These are phyloP conservation scores for Porites lutea DNA, from an alignment of 64 coral and sea anemone genomes.

Conservation along the genomic window DNA sequence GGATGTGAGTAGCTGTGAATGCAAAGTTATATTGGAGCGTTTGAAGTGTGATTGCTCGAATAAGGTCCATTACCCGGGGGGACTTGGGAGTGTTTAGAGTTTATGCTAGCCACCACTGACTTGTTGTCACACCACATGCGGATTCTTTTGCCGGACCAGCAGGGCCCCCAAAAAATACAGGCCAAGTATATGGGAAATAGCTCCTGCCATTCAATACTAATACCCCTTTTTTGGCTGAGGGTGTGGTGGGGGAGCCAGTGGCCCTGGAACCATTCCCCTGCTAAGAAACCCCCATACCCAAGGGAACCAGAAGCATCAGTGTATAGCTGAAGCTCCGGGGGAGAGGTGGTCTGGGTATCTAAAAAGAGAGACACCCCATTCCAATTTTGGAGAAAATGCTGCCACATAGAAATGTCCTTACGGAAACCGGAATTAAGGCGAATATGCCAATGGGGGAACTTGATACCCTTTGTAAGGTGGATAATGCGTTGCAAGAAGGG, in stretches of 20 bases:
- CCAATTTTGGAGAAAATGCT: background rate
- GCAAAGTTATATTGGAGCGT: conserved; percentile 13
- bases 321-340: background rate
- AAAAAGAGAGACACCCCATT: conserved; percentile 4
- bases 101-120: background rate
- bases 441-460: background rate
- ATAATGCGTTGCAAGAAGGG: conserved; percentile 49
- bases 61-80: conserved; percentile 4
- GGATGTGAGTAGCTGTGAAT: background rate
- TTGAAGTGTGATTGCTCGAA: background rate
- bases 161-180: background rate
- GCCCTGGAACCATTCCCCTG: conserved; percentile 9
- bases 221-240: background rate
- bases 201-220: conserved; percentile 42
- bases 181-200: conserved; percentile 5
- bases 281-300: conserved; percentile 11
- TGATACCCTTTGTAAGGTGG: background rate
- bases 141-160: background rate
- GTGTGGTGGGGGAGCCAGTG: background rate
- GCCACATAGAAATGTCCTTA: conserved; percentile 57
- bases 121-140: conserved; percentile 9
- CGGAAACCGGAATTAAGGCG: background rate
- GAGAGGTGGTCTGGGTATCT: background rate
- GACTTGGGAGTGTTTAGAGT: background rate
- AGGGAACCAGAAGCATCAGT: conserved; percentile 17